A percentile compares a stretch with the other conserved stretches of the same genome.
These are phyloP conservation scores for Zaprionus inermis DNA, from an alignment of 1,140 invertebrate species.

Conservation along the genomic window DNA sequence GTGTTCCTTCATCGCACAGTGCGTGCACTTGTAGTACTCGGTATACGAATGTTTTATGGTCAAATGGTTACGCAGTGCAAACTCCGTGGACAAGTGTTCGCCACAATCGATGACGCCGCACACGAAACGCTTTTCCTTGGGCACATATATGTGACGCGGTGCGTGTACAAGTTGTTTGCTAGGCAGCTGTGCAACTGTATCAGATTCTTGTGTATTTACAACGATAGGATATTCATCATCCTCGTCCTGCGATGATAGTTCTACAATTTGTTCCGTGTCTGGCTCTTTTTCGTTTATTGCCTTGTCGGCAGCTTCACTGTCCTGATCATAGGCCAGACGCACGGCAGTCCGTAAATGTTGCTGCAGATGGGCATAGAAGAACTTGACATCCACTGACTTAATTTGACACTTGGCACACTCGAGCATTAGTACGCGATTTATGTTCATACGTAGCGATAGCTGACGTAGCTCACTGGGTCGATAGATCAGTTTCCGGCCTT, in stretches of 20 bases:
- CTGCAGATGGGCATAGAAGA: constrained; percentile 5
- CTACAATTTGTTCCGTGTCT: not conserved
- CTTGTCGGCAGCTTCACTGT: not conserved
- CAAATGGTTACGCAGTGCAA: constrained; percentile 37
- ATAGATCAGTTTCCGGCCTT: constrained; percentile 28
- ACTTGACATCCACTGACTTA: not conserved
- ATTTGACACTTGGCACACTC: constrained; percentile 42
- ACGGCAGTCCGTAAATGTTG: constrained; percentile 34
- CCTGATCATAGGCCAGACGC: constrained; percentile 14
- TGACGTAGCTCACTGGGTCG: constrained; percentile 37
- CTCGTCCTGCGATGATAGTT: not conserved
- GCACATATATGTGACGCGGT: constrained; percentile 26
- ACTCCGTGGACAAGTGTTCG: not conserved
- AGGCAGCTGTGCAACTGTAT: not conserved
- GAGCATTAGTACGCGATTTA: not conserved
- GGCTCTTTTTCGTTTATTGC: no score
- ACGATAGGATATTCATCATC: not conserved
- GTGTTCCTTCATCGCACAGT: constrained; percentile 10
- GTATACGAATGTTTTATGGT: constrained; percentile 19
- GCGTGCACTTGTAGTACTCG: constrained; percentile 25
- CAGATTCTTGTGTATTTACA: not conserved
- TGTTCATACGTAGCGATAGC: not conserved
- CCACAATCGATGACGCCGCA: constrained; percentile 33
- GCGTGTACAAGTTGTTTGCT: not conserved
- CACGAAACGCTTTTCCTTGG: constrained; percentile 25